Conservation (phyloP, 2,113 vertebrate species). For the Phocoena phocoena region DNA sequence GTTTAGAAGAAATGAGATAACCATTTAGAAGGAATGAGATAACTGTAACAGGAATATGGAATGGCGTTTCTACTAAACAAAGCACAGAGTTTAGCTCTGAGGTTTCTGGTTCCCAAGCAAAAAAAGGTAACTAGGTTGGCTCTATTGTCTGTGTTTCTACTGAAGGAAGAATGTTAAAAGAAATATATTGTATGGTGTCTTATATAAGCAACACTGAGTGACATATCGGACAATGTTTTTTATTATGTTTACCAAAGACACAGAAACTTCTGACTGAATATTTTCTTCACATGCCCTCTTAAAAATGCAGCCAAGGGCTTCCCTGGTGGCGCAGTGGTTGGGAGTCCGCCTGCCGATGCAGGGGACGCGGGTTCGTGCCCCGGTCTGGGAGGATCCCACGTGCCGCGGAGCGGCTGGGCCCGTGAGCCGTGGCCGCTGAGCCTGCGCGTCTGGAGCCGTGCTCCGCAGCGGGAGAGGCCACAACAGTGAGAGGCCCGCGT, state of each 20-base stretch:
- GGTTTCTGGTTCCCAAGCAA: constrained; percentile 12
- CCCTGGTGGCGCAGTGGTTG: too few relatives aligned
- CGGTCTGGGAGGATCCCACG: too few relatives aligned
- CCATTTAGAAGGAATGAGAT: not conserved
- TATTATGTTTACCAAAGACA: constrained; percentile 6
- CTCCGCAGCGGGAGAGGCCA: too few relatives aligned
- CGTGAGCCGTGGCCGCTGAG: too few relatives aligned
- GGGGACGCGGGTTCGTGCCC: too few relatives aligned
- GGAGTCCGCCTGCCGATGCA: too few relatives aligned
- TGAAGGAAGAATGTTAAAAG: not conserved
- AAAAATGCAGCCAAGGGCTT: not conserved
- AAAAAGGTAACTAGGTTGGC: not conserved
- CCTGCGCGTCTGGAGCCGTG: too few relatives aligned
- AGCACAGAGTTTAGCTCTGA: not conserved
- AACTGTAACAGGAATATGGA: not conserved
- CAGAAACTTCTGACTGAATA: not conserved
- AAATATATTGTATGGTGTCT: not conserved
- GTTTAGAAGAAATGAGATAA: constrained; percentile 19
- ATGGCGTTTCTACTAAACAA: not conserved
- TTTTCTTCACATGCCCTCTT: not conserved
- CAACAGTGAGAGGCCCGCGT: too few relatives aligned
- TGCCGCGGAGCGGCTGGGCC: too few relatives aligned
- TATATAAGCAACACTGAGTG: not conserved
- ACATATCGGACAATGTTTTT: not conserved
- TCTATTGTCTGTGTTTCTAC: not conserved